Evolutionary conservation across 1,140 invertebrate genomes (phyloP).

Genomic region (Trissolcus basalis): DNA sequence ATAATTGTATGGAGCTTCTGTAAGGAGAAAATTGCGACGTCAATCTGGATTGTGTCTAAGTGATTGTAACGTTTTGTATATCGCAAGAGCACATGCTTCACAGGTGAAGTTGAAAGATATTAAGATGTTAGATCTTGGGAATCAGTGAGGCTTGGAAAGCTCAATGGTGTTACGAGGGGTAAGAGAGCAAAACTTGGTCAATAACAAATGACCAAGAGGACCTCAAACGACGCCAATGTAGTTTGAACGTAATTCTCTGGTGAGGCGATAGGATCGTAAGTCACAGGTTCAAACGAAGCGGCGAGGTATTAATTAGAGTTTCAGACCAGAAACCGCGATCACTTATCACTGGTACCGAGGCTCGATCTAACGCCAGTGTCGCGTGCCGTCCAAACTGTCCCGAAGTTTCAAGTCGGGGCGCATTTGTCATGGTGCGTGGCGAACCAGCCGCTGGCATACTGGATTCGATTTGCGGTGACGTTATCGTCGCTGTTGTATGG

Average conservation of each 20-base stretch:
- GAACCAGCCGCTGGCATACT: slow-evolving; percentile 59
- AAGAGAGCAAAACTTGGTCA: slow-evolving; percentile 59
- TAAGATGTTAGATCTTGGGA: slow-evolving; percentile 53
- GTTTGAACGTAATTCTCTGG: slow-evolving; percentile 69
- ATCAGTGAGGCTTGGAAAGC: slow-evolving; percentile 34
- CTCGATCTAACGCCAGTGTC: slow-evolving; percentile 54
- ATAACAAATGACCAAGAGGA: slow-evolving; percentile 69
- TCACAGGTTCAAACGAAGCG: slow-evolving; percentile 75
- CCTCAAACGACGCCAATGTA: slow-evolving; percentile 63
- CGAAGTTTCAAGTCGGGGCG: slow-evolving; percentile 59
- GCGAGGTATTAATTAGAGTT: slow-evolving; percentile 76
- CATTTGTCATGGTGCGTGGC: slow-evolving; percentile 61
- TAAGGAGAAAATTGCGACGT: no score
- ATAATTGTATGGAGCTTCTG: no score
- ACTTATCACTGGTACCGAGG: slow-evolving; percentile 71
- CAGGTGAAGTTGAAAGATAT: slow-evolving; percentile 29
- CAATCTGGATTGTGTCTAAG: no score
- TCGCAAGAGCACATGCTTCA: slow-evolving; percentile 18
- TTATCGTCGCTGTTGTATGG: slow-evolving; percentile 49
- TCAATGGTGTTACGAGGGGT: slow-evolving; percentile 44
- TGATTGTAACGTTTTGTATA: no score
- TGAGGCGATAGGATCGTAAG: slow-evolving; percentile 72
- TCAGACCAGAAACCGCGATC: slow-evolving; percentile 72
- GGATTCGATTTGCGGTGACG: slow-evolving; percentile 58
- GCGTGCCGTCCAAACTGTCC: slow-evolving; percentile 50